Conservation (phyloP, 2,797 vertebrate genomes). For the Okamejei kenojei region DNA sequence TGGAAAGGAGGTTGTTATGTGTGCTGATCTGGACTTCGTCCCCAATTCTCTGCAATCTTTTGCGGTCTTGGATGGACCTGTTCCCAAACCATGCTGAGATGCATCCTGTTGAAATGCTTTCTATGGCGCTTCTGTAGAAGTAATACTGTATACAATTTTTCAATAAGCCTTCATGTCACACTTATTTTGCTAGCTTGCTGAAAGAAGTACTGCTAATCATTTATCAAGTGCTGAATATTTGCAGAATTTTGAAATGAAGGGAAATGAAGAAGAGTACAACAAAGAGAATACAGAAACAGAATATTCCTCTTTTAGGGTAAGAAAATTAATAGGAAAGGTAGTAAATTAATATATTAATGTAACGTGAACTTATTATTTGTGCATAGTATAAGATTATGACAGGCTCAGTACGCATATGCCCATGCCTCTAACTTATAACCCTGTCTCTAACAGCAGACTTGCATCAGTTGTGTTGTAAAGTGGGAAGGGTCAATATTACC, state of each 20-base stretch:
- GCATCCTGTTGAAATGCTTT: too few relatives aligned
- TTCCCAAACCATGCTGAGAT: too few relatives aligned
- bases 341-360: neutral
- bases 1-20: too few relatives aligned
- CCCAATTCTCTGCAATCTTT: too few relatives aligned
- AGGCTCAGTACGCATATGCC: neutral
- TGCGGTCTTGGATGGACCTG: too few relatives aligned
- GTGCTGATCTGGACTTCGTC: too few relatives aligned
- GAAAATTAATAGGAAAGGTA: neutral
- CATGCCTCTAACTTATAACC: neutral
- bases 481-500: neutral
- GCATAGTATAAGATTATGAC: neutral
- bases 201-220: neutral
- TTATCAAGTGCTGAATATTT: neutral
- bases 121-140: neutral
- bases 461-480: neutral
- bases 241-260: neutral
- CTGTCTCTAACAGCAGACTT: neutral
- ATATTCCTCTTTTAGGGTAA: slow-evolving; percentile 19
- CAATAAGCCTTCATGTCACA: neutral
- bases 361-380: neutral
- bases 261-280: neutral
- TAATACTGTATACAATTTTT: neutral
- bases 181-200: neutral
- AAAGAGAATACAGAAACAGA: neutral